These are phyloP conservation scores for Drosophila hydei DNA, from an alignment of 1,140 invertebrate genomes.

Conservation along the genomic window DNA sequence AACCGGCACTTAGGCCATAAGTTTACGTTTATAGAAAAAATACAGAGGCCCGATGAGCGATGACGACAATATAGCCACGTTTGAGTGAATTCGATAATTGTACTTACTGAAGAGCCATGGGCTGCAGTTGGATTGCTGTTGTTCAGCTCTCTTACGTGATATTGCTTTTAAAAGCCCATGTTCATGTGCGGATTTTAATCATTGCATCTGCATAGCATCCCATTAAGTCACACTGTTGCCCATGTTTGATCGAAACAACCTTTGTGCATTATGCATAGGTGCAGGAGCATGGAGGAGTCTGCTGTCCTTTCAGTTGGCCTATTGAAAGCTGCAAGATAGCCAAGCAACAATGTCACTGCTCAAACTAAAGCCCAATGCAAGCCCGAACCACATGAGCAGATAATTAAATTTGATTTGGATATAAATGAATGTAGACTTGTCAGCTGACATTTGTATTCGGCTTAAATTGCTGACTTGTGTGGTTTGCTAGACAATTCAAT, in stretches of 20 bases:
- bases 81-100: slow-evolving; percentile 78
- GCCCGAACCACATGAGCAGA: no score
- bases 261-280: slow-evolving; percentile 58
- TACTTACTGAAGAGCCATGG: slow-evolving; percentile 39
- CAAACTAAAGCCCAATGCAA: no score
- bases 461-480: slow-evolving; percentile 17
- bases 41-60: slow-evolving; percentile 26
- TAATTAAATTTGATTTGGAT: slow-evolving; percentile 27
- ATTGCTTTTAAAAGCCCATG: slow-evolving; percentile 51
- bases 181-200: slow-evolving; percentile 39
- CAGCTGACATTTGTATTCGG: slow-evolving; percentile 23
- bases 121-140: slow-evolving; percentile 10
- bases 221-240: slow-evolving; percentile 3
- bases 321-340: slow-evolving; percentile 17
- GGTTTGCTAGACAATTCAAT: slow-evolving; percentile 2
- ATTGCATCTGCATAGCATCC: slow-evolving; percentile 10
- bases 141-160: slow-evolving; percentile 34
- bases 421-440: slow-evolving; percentile 17
- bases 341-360: no score
- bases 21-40: slow-evolving; percentile 46
- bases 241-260: slow-evolving; percentile 43
- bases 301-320: slow-evolving; percentile 5
- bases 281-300: no score
- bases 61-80: slow-evolving; percentile 55
- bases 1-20: slow-evolving; percentile 51